Percentiles rank a stretch among this genome's conserved stretches.
Conservation (phyloP, 1,140 invertebrate species). For the Trinorchestia longiramus region DNA sequence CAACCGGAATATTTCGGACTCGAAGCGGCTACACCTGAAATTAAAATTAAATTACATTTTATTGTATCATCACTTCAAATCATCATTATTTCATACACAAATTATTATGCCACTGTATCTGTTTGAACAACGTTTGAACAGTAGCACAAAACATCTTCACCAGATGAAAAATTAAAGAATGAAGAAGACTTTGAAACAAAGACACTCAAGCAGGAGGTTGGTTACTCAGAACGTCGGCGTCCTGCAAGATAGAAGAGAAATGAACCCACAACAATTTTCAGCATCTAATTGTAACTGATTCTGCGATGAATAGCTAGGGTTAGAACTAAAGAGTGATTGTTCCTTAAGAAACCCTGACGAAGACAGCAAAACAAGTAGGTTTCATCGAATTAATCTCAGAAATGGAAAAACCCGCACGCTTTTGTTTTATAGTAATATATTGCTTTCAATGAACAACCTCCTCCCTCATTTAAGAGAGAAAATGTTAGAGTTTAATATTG, state of each 20-base stretch:
- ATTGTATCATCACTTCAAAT: neutral
- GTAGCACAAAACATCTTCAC: too few relatives aligned
- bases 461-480: too few relatives aligned
- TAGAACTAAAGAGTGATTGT: neutral
- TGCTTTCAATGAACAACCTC: too few relatives aligned
- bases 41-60: constrained; percentile 56
- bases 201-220: neutral
- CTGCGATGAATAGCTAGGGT: neutral
- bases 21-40: constrained; percentile 85
- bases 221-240: neutral
- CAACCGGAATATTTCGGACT: constrained; percentile 91
- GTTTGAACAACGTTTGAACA: too few relatives aligned
- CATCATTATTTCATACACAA: too few relatives aligned
- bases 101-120: too few relatives aligned
- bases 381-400: too few relatives aligned
- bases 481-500: too few relatives aligned
- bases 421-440: too few relatives aligned
- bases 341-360: neutral
- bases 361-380: too few relatives aligned
- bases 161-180: neutral
- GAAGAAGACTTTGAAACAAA: neutral
- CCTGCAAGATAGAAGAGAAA: neutral
- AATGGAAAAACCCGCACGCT: too few relatives aligned
- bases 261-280: neutral
- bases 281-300: neutral